phyloP scores from a whole-genome alignment of 1,140 invertebrate genomes.

The Hycleus phaleratus region DNA sequence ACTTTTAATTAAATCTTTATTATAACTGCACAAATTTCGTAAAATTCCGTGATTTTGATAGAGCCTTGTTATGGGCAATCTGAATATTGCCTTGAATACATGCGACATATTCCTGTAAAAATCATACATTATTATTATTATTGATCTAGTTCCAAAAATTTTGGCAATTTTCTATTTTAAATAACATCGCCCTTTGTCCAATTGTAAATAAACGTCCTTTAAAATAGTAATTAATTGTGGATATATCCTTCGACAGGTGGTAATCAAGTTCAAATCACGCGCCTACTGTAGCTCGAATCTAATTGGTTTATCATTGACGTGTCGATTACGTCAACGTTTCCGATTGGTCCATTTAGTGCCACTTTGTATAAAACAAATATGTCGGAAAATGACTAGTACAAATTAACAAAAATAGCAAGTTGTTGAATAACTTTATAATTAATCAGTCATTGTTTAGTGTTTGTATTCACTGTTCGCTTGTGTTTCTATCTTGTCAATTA shows the following conservation, averaged over 20 bases:
- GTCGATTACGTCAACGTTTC: not conserved
- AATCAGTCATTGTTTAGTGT: conserved; percentile 5
- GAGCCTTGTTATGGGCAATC: not conserved
- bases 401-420: conserved; percentile 31
- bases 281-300: not conserved
- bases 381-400: conserved; percentile 34
- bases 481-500: not conserved
- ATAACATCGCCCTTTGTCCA: not conserved
- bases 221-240: too few species aligned
- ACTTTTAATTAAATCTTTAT: not conserved
- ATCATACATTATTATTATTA: not conserved
- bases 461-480: not conserved
- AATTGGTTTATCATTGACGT: conserved; percentile 23
- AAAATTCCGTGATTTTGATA: conserved; percentile 1
- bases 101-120: conserved; percentile 8
- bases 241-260: too few species aligned
- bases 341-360: conserved; percentile 19
- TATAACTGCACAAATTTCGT: conserved; percentile 8
- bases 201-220: conserved; percentile 9
- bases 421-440: conserved; percentile 11
- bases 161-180: too few species aligned
- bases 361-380: conserved; percentile 25
- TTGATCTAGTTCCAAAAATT: too few species aligned
- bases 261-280: too few species aligned
- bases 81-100: conserved; percentile 2